Evolutionary conservation across 2,113 vertebrate species (phyloP).

Genomic region (Anarhynchus alexandrinus): DNA sequence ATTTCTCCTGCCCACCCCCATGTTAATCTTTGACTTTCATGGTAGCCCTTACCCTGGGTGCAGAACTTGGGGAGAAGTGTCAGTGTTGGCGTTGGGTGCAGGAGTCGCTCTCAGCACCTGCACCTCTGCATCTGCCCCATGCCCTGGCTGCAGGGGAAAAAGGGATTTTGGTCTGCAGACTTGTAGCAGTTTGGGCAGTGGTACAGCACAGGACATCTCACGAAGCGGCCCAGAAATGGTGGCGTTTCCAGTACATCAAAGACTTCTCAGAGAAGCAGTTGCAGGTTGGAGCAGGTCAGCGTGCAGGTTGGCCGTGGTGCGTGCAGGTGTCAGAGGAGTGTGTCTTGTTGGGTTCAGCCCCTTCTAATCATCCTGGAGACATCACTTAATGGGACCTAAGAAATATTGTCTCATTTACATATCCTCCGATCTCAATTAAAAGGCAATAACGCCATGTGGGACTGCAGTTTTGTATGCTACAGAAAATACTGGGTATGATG

Average conservation of each 20-base stretch:
- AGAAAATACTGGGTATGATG: not conserved
- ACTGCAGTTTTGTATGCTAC: not conserved
- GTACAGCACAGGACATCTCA: not conserved
- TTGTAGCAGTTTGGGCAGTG: not conserved
- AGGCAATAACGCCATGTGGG: not conserved
- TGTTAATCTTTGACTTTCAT: not conserved
- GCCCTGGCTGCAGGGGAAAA: not conserved
- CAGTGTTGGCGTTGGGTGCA: not conserved
- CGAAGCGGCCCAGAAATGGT: not conserved
- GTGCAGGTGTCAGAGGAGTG: rapidly evolving
- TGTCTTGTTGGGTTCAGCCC: not conserved
- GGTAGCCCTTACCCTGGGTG: not conserved
- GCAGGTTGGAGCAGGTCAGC: not conserved
- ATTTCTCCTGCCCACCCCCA: not conserved
- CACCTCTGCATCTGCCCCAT: not conserved
- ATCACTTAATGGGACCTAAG: not conserved
- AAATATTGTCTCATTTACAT: constrained; percentile 34
- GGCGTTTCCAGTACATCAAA: not conserved
- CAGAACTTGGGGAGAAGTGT: not conserved
- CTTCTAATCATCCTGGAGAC: not conserved
- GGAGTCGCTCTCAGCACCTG: not conserved
- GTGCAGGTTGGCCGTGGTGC: not conserved
- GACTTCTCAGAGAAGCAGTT: not conserved
- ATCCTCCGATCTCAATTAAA: constrained; percentile 18
- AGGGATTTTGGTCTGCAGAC: not conserved